Evolutionary conservation across 2,113 vertebrate genomes (phyloP), one percentile per base, ranked within the genome.

Genomic region (Oreochromis tanganicae): DNA sequence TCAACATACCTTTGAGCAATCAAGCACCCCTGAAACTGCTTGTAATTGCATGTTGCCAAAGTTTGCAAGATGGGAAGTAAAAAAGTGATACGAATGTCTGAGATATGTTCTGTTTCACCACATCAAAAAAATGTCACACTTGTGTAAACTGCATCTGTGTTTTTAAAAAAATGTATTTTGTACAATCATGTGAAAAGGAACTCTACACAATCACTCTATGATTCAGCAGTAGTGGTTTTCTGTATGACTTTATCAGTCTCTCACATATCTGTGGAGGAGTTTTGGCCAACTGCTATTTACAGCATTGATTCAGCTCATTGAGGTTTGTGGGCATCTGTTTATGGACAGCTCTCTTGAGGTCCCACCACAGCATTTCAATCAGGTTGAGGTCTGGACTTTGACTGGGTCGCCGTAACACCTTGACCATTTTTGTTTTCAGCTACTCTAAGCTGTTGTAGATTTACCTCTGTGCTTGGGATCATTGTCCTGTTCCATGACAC

Each of bases 221-320:
- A 75, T 75, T 75, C 71, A 75, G 9, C 21, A 75, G 68, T 29
- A 17, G 24, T 29, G 17, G 43, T 75, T 75, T 48, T 75, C 71
- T 48, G 71, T 29, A 48, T 29, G 43, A 17, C 14, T 75, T 48
- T 5, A 75, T 29, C 43, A 0, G 71, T 0, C 71, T 19, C 43
- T 48, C 71, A 48, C 43, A 75, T 75, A 11, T 29, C 14, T 75
- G 43, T 48, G 9, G 43, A 29, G 9, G 9, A 48, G 21, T 75
- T 75, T 75, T 5, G 68, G 24, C 68, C 41, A 46, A 27, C 5
- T 75, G 14, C 9, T 5, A 24, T 75, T 48, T 7, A 48, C 71
- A 48, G 21, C 24, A 11, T 29, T 75, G 14, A 27, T 75, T 75
- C 43, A 75, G 43, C 43, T 75, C 24, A 75, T 71, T 71, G 41